These are phyloP conservation scores for Ligdia adustata DNA, from an alignment of 2,888 invertebrate genomes.

Conservation along the genomic window DNA sequence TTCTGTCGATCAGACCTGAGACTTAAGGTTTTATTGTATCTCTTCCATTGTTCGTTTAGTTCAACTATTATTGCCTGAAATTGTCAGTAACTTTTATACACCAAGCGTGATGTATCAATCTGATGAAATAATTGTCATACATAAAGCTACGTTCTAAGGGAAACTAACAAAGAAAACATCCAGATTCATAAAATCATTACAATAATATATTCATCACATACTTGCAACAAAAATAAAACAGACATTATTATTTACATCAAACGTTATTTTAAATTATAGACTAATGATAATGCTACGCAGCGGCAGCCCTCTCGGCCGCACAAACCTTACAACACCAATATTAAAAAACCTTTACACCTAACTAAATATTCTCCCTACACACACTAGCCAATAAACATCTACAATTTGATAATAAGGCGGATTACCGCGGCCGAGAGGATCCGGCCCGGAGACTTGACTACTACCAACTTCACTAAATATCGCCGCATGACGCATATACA, in stretches of 20 bases:
- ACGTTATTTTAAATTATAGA: conserved; percentile 37
- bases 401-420: conserved; percentile 22
- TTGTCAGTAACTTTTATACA: too few species aligned
- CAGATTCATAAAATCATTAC: conserved; percentile 28
- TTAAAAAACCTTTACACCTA: conserved; percentile 22
- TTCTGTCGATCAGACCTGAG: too few species aligned
- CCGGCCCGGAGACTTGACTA: conserved; percentile 6
- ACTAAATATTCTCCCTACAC: conserved; percentile 13
- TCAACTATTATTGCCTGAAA: too few species aligned
- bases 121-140: too few species aligned
- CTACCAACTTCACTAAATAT: conserved; percentile 15
- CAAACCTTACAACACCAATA: conserved; percentile 30
- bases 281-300: conserved; percentile 23
- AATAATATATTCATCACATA: conserved; percentile 37
- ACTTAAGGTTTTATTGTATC: too few species aligned
- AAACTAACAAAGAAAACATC: conserved; percentile 5
- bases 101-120: too few species aligned
- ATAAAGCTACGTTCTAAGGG: background rate
- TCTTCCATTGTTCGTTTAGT: too few species aligned
- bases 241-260: conserved; percentile 51
- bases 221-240: conserved; percentile 38
- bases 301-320: conserved; percentile 34
- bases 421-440: conserved; percentile 20
- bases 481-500: too few species aligned
- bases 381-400: conserved; percentile 26